These are phyloP conservation scores for Lepus oiostolus DNA, from an alignment of 2,797 vertebrate genomes.

Conservation along the genomic window DNA sequence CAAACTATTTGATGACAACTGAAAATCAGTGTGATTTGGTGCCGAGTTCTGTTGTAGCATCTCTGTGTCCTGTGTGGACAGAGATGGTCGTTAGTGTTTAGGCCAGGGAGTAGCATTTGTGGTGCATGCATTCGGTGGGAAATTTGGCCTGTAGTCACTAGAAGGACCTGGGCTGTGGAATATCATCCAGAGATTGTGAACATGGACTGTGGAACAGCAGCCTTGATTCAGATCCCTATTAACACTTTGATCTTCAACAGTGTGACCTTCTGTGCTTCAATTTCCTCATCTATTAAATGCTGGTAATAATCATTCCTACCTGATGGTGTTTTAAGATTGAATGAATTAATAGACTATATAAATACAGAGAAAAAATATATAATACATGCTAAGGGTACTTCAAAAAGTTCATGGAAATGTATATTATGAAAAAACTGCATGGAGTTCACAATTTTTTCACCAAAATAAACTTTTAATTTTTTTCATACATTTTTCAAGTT, in stretches of 20 bases:
- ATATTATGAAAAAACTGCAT: too few species aligned
- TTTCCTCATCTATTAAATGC: neutral
- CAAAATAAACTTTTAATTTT: too few species aligned
- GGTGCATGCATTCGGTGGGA: neutral
- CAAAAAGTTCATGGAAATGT: too few species aligned
- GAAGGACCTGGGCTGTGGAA: neutral
- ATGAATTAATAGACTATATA: neutral
- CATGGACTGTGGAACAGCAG: neutral
- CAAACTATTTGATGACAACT: neutral
- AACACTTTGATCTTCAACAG: neutral
- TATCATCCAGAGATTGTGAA: neutral
- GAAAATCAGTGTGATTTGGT: neutral
- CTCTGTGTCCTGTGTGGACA: neutral
- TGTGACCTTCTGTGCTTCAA: neutral
- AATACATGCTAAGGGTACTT: too few species aligned
- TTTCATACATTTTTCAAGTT: too few species aligned
- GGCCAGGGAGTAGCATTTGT: neutral
- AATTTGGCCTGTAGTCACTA: neutral
- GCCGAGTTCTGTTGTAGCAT: neutral
- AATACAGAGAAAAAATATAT: too few species aligned
- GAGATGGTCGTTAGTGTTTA: neutral
- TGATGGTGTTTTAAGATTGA: neutral
- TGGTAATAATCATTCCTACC: neutral
- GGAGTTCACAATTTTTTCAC: too few species aligned
- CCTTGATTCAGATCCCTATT: neutral